A percentile compares a stretch with the other conserved stretches of the same genome.
These are phyloP conservation scores for Acrocephalus kingi DNA, from an alignment of 2,113 vertebrate genomes.

Conservation along the genomic window DNA sequence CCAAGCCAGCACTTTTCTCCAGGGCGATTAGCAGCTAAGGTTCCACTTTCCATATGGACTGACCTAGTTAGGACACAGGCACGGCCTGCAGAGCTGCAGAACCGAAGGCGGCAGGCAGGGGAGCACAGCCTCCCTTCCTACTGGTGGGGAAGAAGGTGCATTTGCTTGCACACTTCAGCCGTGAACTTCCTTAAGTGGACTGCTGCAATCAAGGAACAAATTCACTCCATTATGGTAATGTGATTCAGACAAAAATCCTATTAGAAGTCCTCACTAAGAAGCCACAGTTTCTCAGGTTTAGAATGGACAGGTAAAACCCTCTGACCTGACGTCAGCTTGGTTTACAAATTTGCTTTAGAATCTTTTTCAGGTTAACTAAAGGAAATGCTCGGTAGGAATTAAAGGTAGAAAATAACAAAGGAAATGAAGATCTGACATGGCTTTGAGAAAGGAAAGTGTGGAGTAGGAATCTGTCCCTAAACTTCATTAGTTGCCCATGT, in stretches of 20 bases:
- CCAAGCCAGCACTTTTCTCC: neutral
- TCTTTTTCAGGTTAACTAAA: neutral
- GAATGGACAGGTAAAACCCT: neutral
- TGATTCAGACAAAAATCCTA: neutral
- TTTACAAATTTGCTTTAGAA: neutral
- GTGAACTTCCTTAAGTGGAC: neutral
- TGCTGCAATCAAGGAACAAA: neutral
- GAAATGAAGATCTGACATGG: neutral
- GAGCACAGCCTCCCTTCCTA: neutral
- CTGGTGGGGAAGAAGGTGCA: neutral
- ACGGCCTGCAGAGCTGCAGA: neutral
- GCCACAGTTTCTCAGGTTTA: neutral
- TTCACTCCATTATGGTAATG: neutral
- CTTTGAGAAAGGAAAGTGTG: neutral
- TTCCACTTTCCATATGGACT: constrained; percentile 41
- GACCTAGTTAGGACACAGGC: constrained; percentile 41
- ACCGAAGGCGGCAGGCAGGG: neutral
- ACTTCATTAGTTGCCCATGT: neutral
- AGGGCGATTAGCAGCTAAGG: neutral
- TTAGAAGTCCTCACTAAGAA: neutral
- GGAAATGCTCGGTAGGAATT: neutral
- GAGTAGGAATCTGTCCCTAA: neutral
- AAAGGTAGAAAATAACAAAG: neutral
- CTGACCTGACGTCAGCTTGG: neutral
- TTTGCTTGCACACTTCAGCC: neutral